These are phyloP conservation scores for Lethenteron camtschaticum DNA, from an alignment of 2,113 vertebrate genomes.

Conservation along the genomic window DNA sequence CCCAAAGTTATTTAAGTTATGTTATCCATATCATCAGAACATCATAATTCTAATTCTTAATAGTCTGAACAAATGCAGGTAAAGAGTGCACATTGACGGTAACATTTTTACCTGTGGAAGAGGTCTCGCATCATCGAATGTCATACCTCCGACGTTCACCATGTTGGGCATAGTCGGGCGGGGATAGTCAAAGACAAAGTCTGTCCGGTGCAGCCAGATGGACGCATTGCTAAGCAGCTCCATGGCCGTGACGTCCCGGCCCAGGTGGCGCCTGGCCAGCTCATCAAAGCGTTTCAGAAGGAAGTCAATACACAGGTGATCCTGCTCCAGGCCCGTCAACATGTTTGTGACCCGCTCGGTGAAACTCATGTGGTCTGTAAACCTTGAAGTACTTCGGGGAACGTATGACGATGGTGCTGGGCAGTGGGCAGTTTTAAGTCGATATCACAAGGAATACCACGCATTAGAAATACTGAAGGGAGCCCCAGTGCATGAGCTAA, in stretches of 20 bases:
- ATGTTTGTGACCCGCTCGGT: constrained; percentile 32
- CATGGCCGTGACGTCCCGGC: constrained; percentile 19
- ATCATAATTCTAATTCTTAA: too few species aligned
- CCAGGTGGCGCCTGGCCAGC: constrained; percentile 24
- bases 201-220: constrained; percentile 39
- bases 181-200: constrained; percentile 47
- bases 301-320: constrained; percentile 11
- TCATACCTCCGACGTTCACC: constrained; percentile 37
- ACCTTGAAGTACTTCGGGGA: constrained; percentile 15
- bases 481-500: constrained; percentile 32
- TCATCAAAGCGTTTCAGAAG: constrained; percentile 16
- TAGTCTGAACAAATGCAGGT: too few species aligned
- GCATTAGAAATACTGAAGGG: constrained; percentile 41
- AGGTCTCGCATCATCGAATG: constrained; percentile 20
- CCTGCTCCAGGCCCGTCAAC: constrained; percentile 13
- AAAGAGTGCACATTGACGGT: too few species aligned
- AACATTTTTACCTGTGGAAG: constrained; percentile 23
- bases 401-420: constrained; percentile 39
- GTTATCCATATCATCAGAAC: too few species aligned
- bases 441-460: constrained; percentile 26
- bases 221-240: constrained; percentile 29
- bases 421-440: constrained; percentile 24
- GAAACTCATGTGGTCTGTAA: constrained; percentile 36
- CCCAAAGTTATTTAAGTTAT: too few species aligned
- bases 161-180: constrained; percentile 52